Evolutionary conservation across 2,113 vertebrate genomes (phyloP).

Genomic region (Caranx melampygus): DNA sequence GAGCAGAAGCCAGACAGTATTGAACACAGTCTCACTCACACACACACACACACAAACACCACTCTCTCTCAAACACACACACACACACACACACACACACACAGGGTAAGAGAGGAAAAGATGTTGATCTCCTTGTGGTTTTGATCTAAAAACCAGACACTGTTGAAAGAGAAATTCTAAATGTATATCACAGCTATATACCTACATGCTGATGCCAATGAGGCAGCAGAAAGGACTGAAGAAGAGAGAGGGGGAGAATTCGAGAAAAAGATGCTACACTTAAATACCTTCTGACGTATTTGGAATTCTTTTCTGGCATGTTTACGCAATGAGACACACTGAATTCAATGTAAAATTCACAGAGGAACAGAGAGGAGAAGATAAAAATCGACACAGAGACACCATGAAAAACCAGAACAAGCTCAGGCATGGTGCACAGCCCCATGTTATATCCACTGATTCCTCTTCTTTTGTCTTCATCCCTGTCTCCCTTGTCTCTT

Average conservation of each 20-base stretch:
- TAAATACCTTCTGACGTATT: constrained; percentile 20
- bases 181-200: neutral
- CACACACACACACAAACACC: neutral
- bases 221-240: neutral
- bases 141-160: neutral
- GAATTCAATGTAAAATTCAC: constrained; percentile 35
- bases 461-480: neutral
- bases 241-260: neutral
- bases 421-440: constrained; percentile 25
- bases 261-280: constrained; percentile 10
- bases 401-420: constrained; percentile 29
- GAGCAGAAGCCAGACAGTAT: constrained; percentile 9
- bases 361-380: constrained; percentile 21
- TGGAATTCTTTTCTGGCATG: constrained; percentile 18
- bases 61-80: neutral
- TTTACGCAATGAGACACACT: constrained; percentile 36
- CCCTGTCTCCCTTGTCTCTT: neutral
- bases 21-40: neutral
- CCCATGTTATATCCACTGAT: constrained; percentile 30
- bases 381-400: constrained; percentile 41
- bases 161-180: neutral
- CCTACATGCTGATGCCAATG: neutral
- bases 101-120: neutral
- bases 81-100: neutral
- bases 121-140: neutral